Conservation (phyloP, 92 coral and sea anemone genomes). For the Scolanthus callimorphus region DNA sequence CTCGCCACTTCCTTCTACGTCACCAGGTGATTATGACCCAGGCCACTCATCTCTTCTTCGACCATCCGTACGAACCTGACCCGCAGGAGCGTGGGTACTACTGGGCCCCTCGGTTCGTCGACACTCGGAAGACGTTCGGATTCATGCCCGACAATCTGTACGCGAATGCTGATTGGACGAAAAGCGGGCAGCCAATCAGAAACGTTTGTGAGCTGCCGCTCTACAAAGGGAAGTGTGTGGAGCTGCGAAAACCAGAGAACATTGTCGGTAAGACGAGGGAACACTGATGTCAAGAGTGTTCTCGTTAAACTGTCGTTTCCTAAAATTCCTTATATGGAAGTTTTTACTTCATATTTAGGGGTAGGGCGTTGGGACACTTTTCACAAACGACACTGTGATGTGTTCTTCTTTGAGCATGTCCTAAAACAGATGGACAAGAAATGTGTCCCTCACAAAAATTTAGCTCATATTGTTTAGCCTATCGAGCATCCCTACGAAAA, state of each 20-base stretch:
- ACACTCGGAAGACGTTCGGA: conserved; percentile 54
- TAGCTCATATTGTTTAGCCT: too few species aligned
- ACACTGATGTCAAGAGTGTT: too few species aligned
- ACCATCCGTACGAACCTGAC: conserved; percentile 79
- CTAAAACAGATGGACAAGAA: too few species aligned
- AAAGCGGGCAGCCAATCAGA: conserved; percentile 15
- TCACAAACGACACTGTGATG: too few species aligned
- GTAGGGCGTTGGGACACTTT: too few species aligned
- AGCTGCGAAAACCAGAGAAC: conserved; percentile 35
- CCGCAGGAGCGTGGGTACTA: conserved; percentile 74
- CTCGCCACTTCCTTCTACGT: too few species aligned
- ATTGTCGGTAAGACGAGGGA: conserved; percentile 23
- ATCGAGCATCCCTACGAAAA: too few species aligned
- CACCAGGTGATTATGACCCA: conserved; percentile 85
- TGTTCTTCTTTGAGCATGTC: too few species aligned
- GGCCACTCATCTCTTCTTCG: conserved; percentile 92
- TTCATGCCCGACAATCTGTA: conserved; percentile 65
- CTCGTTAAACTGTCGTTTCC: too few species aligned
- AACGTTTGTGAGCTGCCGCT: conserved; percentile 32
- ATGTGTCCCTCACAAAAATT: too few species aligned
- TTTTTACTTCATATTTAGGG: too few species aligned
- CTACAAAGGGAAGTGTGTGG: conserved; percentile 27
- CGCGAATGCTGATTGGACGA: conserved; percentile 24
- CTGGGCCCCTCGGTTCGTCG: conserved; percentile 74
- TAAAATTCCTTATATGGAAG: too few species aligned